Conservation (phyloP, 1,140 invertebrate genomes). For the Meloidogyne floridensis region DNA sequence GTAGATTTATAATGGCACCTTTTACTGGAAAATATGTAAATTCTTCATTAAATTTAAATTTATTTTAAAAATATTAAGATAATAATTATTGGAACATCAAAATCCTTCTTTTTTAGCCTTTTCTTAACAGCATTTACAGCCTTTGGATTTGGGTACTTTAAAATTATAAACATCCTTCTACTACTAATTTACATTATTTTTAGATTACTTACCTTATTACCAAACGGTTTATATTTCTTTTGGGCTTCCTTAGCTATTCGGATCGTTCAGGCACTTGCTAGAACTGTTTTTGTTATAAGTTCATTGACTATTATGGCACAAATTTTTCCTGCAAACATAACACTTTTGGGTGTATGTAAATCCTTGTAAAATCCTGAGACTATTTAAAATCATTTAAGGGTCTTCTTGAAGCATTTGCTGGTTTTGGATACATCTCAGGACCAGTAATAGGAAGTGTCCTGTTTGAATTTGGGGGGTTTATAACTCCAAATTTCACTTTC, state of each 20-base stretch:
- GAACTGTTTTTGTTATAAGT: constrained; percentile 25
- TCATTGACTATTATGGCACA: constrained; percentile 17
- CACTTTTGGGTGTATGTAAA: constrained; percentile 9
- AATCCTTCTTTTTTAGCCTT: constrained; percentile 15
- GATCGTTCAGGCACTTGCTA: constrained; percentile 16
- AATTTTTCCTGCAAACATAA: constrained; percentile 17
- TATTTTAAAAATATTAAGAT: constrained; percentile 16
- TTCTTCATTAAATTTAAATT: background rate
- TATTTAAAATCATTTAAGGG: background rate
- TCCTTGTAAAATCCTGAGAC: too few relatives aligned
- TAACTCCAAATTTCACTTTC: constrained; percentile 18
- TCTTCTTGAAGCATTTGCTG: constrained; percentile 23
- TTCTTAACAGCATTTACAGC: constrained; percentile 14
- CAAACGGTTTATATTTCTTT: constrained; percentile 12
- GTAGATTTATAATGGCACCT: constrained; percentile 30
- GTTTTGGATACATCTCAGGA: constrained; percentile 20
- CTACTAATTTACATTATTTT: background rate
- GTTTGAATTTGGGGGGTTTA: constrained; percentile 26
- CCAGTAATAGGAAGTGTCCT: constrained; percentile 20
- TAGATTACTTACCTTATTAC: constrained; percentile 16
- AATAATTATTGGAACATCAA: constrained; percentile 13
- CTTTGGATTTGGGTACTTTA: constrained; percentile 19
- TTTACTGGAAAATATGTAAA: constrained; percentile 31
- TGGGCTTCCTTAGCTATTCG: constrained; percentile 15
- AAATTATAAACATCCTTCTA: background rate